Conservation (phyloP, 2,888 invertebrate species). For the Neria commutata region DNA sequence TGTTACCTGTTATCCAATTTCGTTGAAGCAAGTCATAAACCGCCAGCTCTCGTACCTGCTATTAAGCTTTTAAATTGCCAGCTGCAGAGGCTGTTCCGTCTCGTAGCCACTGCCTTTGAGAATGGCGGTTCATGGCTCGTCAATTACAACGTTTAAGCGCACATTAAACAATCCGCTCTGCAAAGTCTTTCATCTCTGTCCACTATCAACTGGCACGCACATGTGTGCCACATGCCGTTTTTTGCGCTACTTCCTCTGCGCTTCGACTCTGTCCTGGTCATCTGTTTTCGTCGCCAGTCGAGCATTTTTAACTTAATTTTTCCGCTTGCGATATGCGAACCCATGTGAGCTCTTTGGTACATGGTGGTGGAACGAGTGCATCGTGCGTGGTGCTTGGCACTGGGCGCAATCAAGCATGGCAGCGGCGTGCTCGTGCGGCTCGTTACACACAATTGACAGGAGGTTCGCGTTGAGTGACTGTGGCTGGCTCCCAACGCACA, state of each 20-base stretch:
- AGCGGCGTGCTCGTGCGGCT: neutral
- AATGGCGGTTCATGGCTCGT: too few species aligned
- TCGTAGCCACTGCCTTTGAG: too few species aligned
- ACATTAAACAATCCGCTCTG: too few species aligned
- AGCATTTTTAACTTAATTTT: constrained; percentile 54
- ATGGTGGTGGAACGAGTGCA: neutral
- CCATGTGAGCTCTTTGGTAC: constrained; percentile 4
- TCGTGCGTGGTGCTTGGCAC: neutral
- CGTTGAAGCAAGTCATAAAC: too few species aligned
- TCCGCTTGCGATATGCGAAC: constrained; percentile 49
- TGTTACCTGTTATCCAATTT: too few species aligned
- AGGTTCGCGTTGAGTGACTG: neutral
- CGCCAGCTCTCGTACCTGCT: too few species aligned
- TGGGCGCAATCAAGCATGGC: neutral
- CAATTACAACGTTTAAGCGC: too few species aligned
- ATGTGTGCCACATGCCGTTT: neutral
- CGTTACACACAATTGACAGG: neutral
- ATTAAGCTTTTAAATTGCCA: too few species aligned
- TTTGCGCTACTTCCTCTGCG: constrained; percentile 17
- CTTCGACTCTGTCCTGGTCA: constrained; percentile 15
- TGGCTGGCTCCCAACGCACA: too few species aligned
- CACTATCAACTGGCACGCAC: too few species aligned
- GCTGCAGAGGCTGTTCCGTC: too few species aligned
- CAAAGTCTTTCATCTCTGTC: too few species aligned
- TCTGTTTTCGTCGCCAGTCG: constrained; percentile 31